Percentiles rank a stretch among this genome's conserved stretches.
phyloP scores from a whole-genome alignment of 2,797 vertebrate species.

The Linurgus olivaceus region DNA sequence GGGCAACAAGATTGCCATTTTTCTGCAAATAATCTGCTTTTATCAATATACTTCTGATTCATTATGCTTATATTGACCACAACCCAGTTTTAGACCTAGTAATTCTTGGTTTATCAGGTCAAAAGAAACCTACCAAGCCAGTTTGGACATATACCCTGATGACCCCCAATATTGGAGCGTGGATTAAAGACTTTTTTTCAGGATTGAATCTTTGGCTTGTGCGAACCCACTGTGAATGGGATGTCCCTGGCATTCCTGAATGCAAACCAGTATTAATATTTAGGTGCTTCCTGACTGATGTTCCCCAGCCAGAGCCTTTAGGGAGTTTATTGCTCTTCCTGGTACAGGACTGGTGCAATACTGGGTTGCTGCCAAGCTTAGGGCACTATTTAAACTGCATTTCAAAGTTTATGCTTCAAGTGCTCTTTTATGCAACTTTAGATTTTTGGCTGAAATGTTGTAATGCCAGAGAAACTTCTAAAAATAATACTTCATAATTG shows the following conservation, averaged over 20 bases:
- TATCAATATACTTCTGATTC: background rate
- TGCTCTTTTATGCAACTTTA: conserved; percentile 12
- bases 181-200: background rate
- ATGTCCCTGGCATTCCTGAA: background rate
- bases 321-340: background rate
- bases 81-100: background rate
- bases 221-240: background rate
- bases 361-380: conserved; percentile 4
- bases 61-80: background rate
- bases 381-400: conserved; percentile 10
- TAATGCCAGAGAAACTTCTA: background rate
- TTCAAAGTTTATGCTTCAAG: conserved; percentile 22
- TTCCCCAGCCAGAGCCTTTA: background rate
- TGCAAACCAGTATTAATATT: background rate
- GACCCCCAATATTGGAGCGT: fast-evolving
- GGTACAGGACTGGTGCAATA: background rate
- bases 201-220: background rate
- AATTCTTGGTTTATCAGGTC: background rate
- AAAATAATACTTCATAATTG: conserved; percentile 38
- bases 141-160: background rate
- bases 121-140: background rate
- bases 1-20: background rate
- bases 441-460: background rate
- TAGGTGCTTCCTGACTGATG: background rate
- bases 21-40: background rate